Evolutionary conservation across 53 echinoderm and acorn worm genomes (phyloP).

Genomic region (Apostichopus leukothele): DNA sequence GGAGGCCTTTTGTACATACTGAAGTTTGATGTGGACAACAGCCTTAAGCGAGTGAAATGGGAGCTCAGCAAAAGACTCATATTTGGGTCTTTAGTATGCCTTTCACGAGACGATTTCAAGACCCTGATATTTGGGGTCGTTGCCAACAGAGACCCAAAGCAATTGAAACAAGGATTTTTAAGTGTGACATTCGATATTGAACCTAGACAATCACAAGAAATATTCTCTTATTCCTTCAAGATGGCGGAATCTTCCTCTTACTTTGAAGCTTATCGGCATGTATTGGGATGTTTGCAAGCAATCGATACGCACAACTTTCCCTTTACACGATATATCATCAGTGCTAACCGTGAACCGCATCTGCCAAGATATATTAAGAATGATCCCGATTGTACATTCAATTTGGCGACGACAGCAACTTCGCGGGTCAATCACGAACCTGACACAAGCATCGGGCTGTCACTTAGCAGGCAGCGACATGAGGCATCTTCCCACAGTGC

Average conservation of each 20-base stretch:
- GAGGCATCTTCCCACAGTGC: too few relatives aligned
- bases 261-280: conserved; percentile 92
- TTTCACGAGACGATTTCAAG: conserved; percentile 71
- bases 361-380: conserved; percentile 63
- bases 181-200: conserved; percentile 55
- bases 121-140: conserved; percentile 67
- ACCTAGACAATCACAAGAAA: conserved; percentile 6
- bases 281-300: conserved; percentile 66
- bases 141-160: conserved; percentile 61
- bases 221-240: conserved; percentile 45
- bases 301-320: conserved; percentile 61
- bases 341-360: conserved; percentile 34
- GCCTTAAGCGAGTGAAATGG: conserved; percentile 62
- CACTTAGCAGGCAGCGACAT: background rate
- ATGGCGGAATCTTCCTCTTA: conserved; percentile 91
- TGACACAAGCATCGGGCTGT: background rate
- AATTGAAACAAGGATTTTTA: conserved; percentile 58
- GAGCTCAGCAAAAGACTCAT: conserved; percentile 72
- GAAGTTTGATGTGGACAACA: conserved; percentile 44
- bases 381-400: conserved; percentile 37
- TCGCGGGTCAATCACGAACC: background rate
- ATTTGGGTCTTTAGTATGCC: conserved; percentile 72
- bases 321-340: conserved; percentile 66
- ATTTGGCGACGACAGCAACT: conserved; percentile 47
- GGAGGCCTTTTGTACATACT: conserved; percentile 37